Conservation (phyloP, 1,140 invertebrate genomes). For the Penaeus vannamei region DNA sequence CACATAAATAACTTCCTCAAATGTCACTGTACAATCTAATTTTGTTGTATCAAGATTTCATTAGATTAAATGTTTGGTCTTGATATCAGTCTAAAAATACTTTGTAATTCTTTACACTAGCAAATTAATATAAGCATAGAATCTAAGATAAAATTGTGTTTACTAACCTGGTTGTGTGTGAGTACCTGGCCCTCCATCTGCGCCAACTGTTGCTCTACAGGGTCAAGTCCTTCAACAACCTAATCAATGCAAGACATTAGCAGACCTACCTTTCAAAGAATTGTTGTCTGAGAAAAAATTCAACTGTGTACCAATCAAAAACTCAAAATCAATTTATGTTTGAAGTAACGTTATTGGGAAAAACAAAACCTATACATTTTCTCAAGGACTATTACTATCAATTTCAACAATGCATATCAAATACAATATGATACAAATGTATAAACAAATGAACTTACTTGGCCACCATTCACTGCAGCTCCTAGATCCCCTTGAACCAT, state of each 20-base stretch:
- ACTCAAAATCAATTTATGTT: too few relatives aligned
- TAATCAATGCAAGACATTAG: neutral
- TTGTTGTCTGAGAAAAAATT: neutral
- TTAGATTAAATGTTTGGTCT: too few relatives aligned
- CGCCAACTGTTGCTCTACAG: conserved; percentile 63
- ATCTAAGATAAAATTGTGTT: neutral
- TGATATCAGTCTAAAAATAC: too few relatives aligned
- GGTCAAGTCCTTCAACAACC: conserved; percentile 60
- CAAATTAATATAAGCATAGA: neutral
- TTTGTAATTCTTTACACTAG: too few relatives aligned
- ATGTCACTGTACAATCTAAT: too few relatives aligned
- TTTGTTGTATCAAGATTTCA: too few relatives aligned
- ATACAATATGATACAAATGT: neutral
- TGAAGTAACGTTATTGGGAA: too few relatives aligned
- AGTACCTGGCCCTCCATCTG: conserved; percentile 64
- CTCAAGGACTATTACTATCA: too few relatives aligned
- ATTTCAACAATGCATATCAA: neutral
- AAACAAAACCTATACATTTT: too few relatives aligned
- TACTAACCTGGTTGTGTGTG: conserved; percentile 58
- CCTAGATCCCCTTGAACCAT: conserved; percentile 67
- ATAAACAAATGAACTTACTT: conserved; percentile 39
- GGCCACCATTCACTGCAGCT: conserved; percentile 66
- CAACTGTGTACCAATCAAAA: too few relatives aligned
- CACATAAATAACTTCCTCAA: too few relatives aligned
- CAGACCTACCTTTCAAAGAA: neutral